A percentile compares a stretch with the other conserved stretches of the same genome.
phyloP scores from a whole-genome alignment of 1,140 invertebrate genomes.

The Ceratoteleas bidentatus region DNA sequence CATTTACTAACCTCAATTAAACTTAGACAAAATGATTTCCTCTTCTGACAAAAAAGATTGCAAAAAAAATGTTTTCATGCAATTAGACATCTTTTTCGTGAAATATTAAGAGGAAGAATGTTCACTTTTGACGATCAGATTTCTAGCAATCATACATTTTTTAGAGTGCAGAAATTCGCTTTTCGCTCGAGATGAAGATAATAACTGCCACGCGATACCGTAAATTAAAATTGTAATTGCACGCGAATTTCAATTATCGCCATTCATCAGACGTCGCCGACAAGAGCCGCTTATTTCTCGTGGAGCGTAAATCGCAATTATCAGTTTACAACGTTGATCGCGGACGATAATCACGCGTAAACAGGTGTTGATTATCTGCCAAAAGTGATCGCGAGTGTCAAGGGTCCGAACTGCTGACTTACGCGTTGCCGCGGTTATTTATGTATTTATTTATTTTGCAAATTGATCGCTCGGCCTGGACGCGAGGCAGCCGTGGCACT shows the following conservation, averaged over 20 bases:
- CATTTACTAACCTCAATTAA: too few relatives aligned
- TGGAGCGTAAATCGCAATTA: neutral
- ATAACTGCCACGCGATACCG: neutral
- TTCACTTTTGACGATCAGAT: too few relatives aligned
- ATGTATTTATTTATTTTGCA: neutral
- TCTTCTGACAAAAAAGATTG: too few relatives aligned
- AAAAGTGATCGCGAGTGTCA: neutral
- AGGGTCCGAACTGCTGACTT: neutral
- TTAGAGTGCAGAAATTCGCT: too few relatives aligned
- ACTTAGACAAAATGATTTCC: too few relatives aligned
- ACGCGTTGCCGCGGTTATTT: neutral
- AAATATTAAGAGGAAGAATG: neutral
- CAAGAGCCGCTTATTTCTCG: neutral
- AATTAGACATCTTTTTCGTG: too few relatives aligned
- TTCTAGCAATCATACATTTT: too few relatives aligned
- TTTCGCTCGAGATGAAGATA: too few relatives aligned
- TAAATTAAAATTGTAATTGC: neutral
- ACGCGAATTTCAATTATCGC: neutral
- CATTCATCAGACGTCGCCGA: neutral
- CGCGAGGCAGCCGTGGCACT: neutral
- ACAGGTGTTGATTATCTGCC: neutral
- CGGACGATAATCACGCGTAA: neutral
- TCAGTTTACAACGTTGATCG: neutral
- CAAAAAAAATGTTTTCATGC: too few relatives aligned
- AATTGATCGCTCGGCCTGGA: slow-evolving; percentile 17